These are phyloP conservation scores for Holacanthus passer DNA, from an alignment of 2,113 vertebrate species.

Conservation along the genomic window DNA sequence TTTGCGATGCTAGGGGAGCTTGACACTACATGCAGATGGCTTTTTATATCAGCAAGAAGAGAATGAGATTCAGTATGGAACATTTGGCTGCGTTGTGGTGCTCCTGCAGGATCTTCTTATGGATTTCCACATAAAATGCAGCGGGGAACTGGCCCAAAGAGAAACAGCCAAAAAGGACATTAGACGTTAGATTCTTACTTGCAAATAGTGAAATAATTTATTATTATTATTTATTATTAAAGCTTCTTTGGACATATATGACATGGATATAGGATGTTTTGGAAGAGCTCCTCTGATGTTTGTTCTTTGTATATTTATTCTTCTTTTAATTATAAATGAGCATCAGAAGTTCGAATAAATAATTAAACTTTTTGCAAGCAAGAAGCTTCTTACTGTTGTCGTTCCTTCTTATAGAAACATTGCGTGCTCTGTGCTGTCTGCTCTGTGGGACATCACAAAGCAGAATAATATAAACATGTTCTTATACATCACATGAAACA, in stretches of 20 bases:
- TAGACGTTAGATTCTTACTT: background rate
- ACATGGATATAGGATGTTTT: background rate
- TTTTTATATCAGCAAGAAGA: too few species aligned
- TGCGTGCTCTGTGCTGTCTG: background rate
- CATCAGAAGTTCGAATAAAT: background rate
- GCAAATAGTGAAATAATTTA: slow-evolving; percentile 1
- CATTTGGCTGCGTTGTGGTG: background rate
- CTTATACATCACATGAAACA: background rate
- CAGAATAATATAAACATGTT: background rate
- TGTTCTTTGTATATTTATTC: background rate
- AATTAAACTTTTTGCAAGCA: background rate
- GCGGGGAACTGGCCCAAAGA: background rate
- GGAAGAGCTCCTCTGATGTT: background rate
- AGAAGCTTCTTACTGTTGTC: background rate
- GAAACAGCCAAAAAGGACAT: background rate
- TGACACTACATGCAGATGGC: background rate
- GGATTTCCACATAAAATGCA: slow-evolving; percentile 10
- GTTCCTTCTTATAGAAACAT: background rate
- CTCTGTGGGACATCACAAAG: background rate
- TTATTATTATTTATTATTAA: too few species aligned
- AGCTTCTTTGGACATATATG: background rate
- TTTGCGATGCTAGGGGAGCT: background rate
- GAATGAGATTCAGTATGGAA: background rate
- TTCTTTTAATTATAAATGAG: background rate
- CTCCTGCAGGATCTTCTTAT: slow-evolving; percentile 23